These are phyloP conservation scores for Sminthopsis crassicaudata DNA, from an alignment of 2,113 vertebrate genomes.

Conservation along the genomic window DNA sequence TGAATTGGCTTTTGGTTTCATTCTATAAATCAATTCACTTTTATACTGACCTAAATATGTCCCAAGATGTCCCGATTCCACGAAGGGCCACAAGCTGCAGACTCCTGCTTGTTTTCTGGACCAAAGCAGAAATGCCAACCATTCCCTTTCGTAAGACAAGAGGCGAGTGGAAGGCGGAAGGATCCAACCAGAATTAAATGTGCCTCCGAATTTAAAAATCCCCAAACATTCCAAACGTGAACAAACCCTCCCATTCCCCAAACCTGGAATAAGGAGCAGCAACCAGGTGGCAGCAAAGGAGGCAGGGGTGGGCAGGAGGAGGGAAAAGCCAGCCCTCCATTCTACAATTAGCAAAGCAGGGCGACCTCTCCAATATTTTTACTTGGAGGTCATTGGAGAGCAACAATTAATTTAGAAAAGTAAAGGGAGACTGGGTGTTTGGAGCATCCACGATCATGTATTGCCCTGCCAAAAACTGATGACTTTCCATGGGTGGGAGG, in stretches of 20 bases:
- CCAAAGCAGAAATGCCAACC: neutral
- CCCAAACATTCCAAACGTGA: neutral
- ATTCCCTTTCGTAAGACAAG: conserved; percentile 17
- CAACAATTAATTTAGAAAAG: conserved; percentile 48
- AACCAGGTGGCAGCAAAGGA: neutral
- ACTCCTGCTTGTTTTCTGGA: conserved; percentile 62
- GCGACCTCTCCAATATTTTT: conserved; percentile 26
- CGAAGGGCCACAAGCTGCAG: conserved; percentile 49
- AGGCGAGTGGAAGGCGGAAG: neutral
- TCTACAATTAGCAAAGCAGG: neutral
- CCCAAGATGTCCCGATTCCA: conserved; percentile 65
- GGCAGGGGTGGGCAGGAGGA: neutral
- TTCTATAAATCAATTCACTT: conserved; percentile 62
- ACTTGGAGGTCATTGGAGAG: neutral
- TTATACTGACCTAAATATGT: conserved; percentile 62
- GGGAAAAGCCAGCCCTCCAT: neutral
- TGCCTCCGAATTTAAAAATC: neutral
- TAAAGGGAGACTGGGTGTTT: conserved; percentile 1
- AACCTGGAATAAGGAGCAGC: neutral
- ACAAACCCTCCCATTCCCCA: neutral
- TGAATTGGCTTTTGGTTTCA: conserved; percentile 58
- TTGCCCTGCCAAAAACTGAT: conserved; percentile 5
- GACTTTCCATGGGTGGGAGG: conserved; percentile 51
- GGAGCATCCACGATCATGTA: conserved; percentile 10
- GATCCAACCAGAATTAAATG: neutral